Percentiles rank a stretch among this genome's conserved stretches.
These are phyloP conservation scores for Bombus picipes DNA, from an alignment of 1,140 invertebrate genomes.

Conservation along the genomic window DNA sequence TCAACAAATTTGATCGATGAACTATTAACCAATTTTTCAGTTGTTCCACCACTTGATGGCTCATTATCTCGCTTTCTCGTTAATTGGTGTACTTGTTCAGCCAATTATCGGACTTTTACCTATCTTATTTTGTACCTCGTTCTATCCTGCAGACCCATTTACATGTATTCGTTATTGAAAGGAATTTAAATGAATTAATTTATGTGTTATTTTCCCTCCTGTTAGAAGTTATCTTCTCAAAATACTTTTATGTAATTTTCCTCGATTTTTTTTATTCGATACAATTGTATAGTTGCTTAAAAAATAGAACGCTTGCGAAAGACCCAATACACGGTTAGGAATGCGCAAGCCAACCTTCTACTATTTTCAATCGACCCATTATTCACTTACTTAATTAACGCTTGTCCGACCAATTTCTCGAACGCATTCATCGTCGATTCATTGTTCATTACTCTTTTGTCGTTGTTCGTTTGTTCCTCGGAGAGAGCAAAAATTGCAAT, in stretches of 20 bases:
- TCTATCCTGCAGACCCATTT: background rate
- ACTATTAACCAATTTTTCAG: background rate
- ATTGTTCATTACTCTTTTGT: constrained; percentile 22
- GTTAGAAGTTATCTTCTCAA: background rate
- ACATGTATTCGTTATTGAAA: background rate
- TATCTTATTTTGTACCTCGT: background rate
- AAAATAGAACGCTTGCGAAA: background rate
- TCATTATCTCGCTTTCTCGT: background rate
- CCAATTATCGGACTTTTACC: background rate
- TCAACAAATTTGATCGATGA: background rate
- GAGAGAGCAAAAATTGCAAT: background rate
- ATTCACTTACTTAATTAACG: constrained; percentile 22
- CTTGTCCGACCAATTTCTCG: constrained; percentile 10
- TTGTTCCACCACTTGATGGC: background rate
- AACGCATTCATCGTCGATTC: background rate
- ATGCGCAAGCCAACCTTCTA: background rate
- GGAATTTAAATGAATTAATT: background rate
- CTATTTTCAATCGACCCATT: background rate
- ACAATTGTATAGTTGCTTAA: background rate
- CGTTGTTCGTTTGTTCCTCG: background rate
- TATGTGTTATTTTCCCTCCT: rapidly evolving
- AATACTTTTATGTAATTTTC: background rate
- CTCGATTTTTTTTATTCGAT: background rate
- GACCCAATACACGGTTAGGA: background rate
- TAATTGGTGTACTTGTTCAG: background rate